Percentiles rank a stretch among this genome's conserved stretches.
phyloP scores from a whole-genome alignment of 64 coral and sea anemone genomes.

The Stylophora pistillata region DNA sequence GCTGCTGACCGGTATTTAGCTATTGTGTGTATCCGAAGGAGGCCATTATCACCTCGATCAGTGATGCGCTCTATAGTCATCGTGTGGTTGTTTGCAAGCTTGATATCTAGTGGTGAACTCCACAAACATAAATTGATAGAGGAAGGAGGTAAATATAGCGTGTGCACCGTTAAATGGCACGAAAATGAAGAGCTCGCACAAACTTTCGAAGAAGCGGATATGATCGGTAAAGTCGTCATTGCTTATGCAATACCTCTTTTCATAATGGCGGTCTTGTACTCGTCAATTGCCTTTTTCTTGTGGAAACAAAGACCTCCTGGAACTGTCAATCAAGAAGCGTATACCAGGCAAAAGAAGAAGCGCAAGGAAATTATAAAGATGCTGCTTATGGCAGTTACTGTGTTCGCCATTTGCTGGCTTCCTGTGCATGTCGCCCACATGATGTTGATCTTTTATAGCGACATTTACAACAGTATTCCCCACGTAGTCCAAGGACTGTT shows the following conservation, averaged over 20 bases:
- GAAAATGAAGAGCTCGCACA: background rate
- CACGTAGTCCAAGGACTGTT: slow-evolving; percentile 21
- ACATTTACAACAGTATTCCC: background rate
- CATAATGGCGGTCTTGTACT: slow-evolving; percentile 64
- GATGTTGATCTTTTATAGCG: background rate
- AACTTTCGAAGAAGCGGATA: background rate
- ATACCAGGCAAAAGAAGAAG: slow-evolving; percentile 30
- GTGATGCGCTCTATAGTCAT: slow-evolving; percentile 50
- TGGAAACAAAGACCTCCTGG: slow-evolving; percentile 52
- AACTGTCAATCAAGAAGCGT: slow-evolving; percentile 13
- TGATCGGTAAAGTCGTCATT: slow-evolving; percentile 63
- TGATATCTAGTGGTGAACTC: slow-evolving; percentile 51
- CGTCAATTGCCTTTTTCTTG: slow-evolving; percentile 56
- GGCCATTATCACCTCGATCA: slow-evolving; percentile 48
- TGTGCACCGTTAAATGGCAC: slow-evolving; percentile 41
- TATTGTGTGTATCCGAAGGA: slow-evolving; percentile 52
- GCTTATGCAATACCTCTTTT: slow-evolving; percentile 57
- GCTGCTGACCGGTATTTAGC: slow-evolving; percentile 79
- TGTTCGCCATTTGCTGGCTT: slow-evolving; percentile 60
- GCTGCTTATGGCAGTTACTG: slow-evolving; percentile 36
- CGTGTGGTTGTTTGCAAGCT: slow-evolving; percentile 58
- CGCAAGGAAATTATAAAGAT: slow-evolving; percentile 43
- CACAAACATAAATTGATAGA: slow-evolving; percentile 50
- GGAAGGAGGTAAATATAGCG: background rate
- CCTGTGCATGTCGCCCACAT: slow-evolving; percentile 58